Evolutionary conservation across 2,797 vertebrate genomes (phyloP), one percentile per base, ranked within the genome.

Genomic region (Hippoglossus hippoglossus): DNA sequence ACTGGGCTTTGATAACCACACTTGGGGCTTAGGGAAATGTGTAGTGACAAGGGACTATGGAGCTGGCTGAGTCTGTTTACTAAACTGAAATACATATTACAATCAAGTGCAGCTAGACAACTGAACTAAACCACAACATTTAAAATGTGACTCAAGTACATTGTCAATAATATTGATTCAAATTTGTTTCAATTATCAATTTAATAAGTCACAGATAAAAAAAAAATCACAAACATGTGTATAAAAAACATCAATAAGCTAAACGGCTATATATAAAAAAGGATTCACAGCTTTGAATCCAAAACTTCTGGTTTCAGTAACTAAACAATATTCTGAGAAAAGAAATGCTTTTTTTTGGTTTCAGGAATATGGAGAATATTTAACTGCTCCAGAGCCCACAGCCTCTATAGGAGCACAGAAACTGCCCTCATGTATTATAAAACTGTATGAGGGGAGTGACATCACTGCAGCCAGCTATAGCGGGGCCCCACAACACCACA

Each of bases 381-480:
- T 44, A 44, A 60, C 56, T 26, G 47, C 44, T 58, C 77, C 34
- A 64, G 56, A 47, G 73, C 69, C 47, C 67, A 51, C 41, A 53
- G 10, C 58, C 62, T 76, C 55, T 58, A 64, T 60, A 22, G 6
- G 5, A 64, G 24, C 62, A 63, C 15, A 49, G 71, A 67, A 68
- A 49, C 44, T 64, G 54, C 58, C 36, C 55, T 54, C n/a, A 50
- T 83, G 57, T 57, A 80, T 84, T 67, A 61, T 65, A 80, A 76
- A 73, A 78, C 50, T 54, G 70, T 77, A 73, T 76, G 73, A 62
- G 65, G 50, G 67, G 53, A 70, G 76, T 88, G 84, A 88, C 52
- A 63, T 87, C 87, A 84, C 65, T 67, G 65, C 68, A 55, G 73
- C 49, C 52, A 55, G 73, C 64, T 69, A 63, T 44, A 71, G 61